Conservation (phyloP, 2,888 invertebrate species). For the Gonocerus acuteangulatus region DNA sequence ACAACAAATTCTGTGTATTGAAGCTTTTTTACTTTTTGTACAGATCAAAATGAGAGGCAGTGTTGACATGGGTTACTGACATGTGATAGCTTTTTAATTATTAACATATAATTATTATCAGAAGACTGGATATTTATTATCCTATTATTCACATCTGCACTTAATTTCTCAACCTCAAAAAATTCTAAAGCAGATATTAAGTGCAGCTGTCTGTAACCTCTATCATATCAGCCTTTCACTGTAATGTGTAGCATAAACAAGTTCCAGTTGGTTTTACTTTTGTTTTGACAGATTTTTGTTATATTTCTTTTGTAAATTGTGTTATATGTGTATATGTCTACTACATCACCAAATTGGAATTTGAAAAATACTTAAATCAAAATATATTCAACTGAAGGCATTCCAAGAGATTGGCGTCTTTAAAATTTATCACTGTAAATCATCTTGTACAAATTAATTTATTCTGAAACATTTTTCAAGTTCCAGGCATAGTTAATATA, state of each 20-base stretch:
- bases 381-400: constrained; percentile 16
- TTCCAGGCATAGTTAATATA: constrained; percentile 8
- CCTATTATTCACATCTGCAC: constrained; percentile 19
- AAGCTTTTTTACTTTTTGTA: constrained; percentile 27
- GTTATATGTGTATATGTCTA: constrained; percentile 26
- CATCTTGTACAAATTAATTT: constrained; percentile 24
- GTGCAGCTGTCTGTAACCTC: constrained; percentile 30
- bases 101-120: constrained; percentile 2
- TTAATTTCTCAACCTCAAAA: constrained; percentile 8
- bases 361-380: constrained; percentile 25
- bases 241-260: constrained; percentile 15
- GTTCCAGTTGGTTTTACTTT: constrained; percentile 20
- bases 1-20: constrained; percentile 25
- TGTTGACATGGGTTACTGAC: constrained; percentile 35
- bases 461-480: constrained; percentile 24
- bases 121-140: constrained; percentile 7
- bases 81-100: constrained; percentile 5
- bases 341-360: constrained; percentile 28
- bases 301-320: constrained; percentile 23
- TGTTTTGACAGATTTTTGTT: constrained; percentile 23
- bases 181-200: constrained; percentile 8
- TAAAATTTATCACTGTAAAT: constrained; percentile 20
- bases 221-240: constrained; percentile 33
- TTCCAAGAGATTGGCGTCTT: constrained; percentile 19
- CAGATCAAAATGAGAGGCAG: constrained; percentile 28